These are phyloP conservation scores for Marmota monax DNA, from an alignment of 2,113 vertebrate genomes.

Conservation along the genomic window DNA sequence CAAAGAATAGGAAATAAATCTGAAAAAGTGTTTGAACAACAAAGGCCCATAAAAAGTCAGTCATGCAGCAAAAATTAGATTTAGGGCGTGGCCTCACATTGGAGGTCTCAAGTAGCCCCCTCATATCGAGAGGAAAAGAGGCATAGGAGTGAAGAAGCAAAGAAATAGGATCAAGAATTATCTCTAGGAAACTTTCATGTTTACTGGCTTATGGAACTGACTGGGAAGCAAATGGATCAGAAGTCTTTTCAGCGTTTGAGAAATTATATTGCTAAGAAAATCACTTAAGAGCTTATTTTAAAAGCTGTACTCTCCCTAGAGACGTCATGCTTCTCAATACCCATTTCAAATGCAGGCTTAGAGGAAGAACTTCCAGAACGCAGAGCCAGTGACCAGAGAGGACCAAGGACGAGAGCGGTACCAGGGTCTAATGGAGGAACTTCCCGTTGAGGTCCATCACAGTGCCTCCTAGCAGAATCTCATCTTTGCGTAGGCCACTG, in stretches of 20 bases:
- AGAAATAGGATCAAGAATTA: background rate
- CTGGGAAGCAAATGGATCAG: background rate
- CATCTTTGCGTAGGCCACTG: background rate
- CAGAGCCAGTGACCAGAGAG: background rate
- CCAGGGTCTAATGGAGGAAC: background rate
- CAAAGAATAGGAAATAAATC: slow-evolving; percentile 55
- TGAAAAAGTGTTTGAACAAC: slow-evolving; percentile 53
- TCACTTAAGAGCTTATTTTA: background rate
- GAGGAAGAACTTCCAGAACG: background rate
- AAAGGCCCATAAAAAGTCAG: slow-evolving; percentile 44
- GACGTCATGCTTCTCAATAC: background rate
- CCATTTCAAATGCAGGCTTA: background rate
- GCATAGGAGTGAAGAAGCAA: background rate
- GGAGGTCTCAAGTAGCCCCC: background rate
- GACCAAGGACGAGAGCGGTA: background rate
- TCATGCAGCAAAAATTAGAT: background rate
- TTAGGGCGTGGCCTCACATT: slow-evolving; percentile 26
- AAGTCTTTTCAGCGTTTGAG: background rate
- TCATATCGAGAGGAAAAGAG: background rate
- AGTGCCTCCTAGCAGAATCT: background rate
- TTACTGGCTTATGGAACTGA: background rate
- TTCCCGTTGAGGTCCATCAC: background rate
- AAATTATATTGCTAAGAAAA: background rate
- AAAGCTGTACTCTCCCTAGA: background rate
- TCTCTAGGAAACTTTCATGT: background rate